A percentile compares a stretch with the other conserved stretches of the same genome.
These are phyloP conservation scores for Petrolisthes manimaculis DNA, from an alignment of 2,888 invertebrate genomes.

Conservation along the genomic window DNA sequence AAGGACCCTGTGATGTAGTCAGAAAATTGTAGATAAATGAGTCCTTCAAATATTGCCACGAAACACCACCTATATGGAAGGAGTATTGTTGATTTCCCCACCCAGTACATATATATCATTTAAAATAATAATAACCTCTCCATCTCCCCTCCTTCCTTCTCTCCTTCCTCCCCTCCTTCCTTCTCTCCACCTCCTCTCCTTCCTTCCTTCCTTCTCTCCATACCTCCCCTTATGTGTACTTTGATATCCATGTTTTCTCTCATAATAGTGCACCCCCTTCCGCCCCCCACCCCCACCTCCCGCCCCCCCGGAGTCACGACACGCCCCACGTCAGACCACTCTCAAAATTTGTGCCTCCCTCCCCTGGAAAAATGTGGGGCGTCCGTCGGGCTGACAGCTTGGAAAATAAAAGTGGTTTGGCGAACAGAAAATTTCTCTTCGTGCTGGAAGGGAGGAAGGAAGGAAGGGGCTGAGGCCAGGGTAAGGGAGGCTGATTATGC, in stretches of 20 bases:
- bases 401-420: slow-evolving; percentile 18
- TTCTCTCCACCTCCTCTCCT: too few species aligned
- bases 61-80: too few species aligned
- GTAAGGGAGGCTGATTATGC: neutral
- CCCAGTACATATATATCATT: too few species aligned
- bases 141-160: too few species aligned
- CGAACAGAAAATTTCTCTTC: slow-evolving; percentile 7
- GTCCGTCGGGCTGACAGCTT: slow-evolving; percentile 18
- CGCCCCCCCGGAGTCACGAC: neutral
- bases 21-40: too few species aligned
- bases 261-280: neutral
- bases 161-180: too few species aligned
- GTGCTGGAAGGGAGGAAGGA: neutral
- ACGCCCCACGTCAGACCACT: neutral
- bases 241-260: neutral
- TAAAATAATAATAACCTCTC: too few species aligned
- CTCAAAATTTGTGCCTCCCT: neutral
- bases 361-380: slow-evolving; percentile 11
- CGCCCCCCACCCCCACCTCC: neutral
- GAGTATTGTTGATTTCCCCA: too few species aligned
- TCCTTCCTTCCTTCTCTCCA: too few species aligned
- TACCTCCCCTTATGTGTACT: neutral
- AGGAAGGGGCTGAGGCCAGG: neutral
- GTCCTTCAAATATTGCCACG: too few species aligned
- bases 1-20: too few species aligned